Evolutionary conservation across 2,888 invertebrate genomes (phyloP).

Genomic region (Chelonus formosanus): DNA sequence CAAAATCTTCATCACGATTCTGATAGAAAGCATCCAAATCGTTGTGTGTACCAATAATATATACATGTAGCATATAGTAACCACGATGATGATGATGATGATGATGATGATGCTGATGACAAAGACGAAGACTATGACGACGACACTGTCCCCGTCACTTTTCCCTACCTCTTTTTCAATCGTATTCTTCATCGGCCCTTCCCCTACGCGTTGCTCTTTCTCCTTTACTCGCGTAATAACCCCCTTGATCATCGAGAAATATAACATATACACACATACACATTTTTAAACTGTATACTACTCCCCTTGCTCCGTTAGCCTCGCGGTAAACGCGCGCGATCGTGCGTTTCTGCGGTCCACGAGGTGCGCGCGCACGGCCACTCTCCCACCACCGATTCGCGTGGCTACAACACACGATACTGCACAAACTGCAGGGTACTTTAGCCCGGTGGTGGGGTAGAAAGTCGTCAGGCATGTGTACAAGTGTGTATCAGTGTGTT

Average conservation of each 20-base stretch:
- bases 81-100: too few species aligned
- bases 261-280: constrained; percentile 1
- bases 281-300: not conserved
- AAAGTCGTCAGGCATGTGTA: constrained; percentile 22
- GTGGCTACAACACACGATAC: constrained; percentile 21
- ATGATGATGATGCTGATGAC: too few species aligned
- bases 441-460: constrained; percentile 25
- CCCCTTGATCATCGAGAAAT: constrained; percentile 24
- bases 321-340: constrained; percentile 20
- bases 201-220: constrained; percentile 10
- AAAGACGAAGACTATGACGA: constrained; percentile 19
- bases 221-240: constrained; percentile 13
- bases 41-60: not conserved
- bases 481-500: constrained; percentile 30
- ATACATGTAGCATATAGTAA: too few species aligned
- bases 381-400: constrained; percentile 27
- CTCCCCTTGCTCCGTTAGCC: constrained; percentile 10
- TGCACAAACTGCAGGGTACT: constrained; percentile 32
- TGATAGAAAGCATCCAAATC: not conserved
- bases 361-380: constrained; percentile 41
- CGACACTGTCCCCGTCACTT: constrained; percentile 26
- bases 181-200: constrained; percentile 17
- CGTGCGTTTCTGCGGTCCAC: constrained; percentile 31
- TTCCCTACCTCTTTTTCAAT: constrained; percentile 2
- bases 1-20: too few species aligned